phyloP scores from a whole-genome alignment of 2,888 invertebrate genomes.

The Drymonia ruficornis region DNA sequence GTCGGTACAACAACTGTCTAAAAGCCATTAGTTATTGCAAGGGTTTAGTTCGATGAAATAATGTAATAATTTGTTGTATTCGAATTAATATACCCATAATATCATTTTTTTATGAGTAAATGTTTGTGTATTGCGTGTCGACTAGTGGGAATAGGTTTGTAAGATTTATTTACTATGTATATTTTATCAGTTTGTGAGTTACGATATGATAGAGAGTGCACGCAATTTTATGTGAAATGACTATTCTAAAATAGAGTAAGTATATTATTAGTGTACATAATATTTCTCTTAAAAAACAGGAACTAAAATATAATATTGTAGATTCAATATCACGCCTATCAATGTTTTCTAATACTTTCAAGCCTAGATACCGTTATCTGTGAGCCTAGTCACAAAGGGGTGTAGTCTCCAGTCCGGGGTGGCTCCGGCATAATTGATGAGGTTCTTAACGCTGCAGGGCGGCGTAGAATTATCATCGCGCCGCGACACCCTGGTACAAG shows the following conservation, averaged over 20 bases:
- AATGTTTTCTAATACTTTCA: not conserved
- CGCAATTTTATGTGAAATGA: not conserved
- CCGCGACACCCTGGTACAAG: conserved; percentile 76
- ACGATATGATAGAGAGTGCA: not conserved
- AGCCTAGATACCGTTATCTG: conserved; percentile 16
- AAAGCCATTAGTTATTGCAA: conserved; percentile 67
- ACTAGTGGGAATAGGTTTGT: conserved; percentile 11
- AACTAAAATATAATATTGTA: no score
- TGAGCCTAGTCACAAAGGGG: conserved; percentile 53
- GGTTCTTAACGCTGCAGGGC: conserved; percentile 82
- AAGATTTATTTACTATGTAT: not conserved
- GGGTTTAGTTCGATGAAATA: conserved; percentile 46
- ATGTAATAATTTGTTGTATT: conserved; percentile 29
- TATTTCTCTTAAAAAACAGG: no score
- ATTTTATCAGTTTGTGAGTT: not conserved
- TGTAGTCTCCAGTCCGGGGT: conserved; percentile 58
- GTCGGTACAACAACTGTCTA: conserved; percentile 60
- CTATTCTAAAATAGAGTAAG: not conserved
- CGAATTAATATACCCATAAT: conserved; percentile 40
- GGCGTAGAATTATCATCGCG: conserved; percentile 77
- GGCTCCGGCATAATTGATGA: conserved; percentile 81
- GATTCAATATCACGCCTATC: no score
- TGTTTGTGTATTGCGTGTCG: conserved; percentile 11
- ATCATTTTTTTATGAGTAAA: conserved; percentile 23
- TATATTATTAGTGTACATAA: no score